A percentile compares a stretch with the other conserved stretches of the same genome.
phyloP scores from a whole-genome alignment of 2,113 vertebrate genomes.

The Callipepla californica region DNA sequence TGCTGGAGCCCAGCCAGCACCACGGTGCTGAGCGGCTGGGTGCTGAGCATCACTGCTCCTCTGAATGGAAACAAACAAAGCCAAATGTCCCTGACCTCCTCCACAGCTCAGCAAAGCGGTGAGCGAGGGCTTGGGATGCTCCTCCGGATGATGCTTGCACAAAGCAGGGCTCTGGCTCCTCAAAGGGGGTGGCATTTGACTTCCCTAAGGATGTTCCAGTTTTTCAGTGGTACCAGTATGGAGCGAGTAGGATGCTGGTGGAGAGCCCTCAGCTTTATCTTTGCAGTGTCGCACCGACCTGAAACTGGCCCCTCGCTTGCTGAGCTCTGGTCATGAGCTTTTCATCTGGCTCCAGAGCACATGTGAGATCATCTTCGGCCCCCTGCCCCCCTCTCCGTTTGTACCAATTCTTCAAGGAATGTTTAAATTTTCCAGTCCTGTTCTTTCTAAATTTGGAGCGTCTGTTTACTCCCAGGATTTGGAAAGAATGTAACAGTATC shows the following conservation, averaged over 20 bases:
- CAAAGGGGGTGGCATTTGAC: neutral
- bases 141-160: neutral
- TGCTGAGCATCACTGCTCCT: conserved; percentile 29
- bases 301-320: conserved; percentile 63
- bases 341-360: conserved; percentile 52
- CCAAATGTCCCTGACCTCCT: neutral
- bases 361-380: conserved; percentile 66
- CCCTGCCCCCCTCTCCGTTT: neutral
- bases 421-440: conserved; percentile 76
- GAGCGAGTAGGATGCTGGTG: neutral
- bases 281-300: neutral
- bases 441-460: conserved; percentile 77
- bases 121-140: neutral
- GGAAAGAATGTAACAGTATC: conserved; percentile 75
- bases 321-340: conserved; percentile 56
- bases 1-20: neutral
- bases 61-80: neutral
- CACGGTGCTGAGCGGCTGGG: neutral
- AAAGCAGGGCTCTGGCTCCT: neutral
- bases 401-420: conserved; percentile 74
- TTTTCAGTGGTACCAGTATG: neutral
- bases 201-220: neutral
- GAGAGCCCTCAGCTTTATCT: neutral
- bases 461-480: conserved; percentile 76
- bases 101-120: neutral